phyloP scores from a whole-genome alignment of 2,888 invertebrate genomes.

The Limnephilus marmoratus region DNA sequence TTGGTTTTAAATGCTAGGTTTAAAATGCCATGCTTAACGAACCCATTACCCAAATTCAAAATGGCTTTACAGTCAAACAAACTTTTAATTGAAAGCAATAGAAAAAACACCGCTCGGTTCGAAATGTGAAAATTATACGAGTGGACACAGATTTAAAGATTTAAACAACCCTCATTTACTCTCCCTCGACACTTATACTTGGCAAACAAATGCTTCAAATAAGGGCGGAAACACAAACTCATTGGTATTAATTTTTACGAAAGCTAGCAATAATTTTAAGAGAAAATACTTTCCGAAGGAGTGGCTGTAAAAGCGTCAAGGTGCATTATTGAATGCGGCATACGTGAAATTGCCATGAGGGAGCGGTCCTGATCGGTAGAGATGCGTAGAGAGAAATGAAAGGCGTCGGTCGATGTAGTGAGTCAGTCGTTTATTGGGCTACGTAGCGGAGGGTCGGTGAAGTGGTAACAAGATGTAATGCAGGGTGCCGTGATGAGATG shows the following conservation, averaged over 20 bases:
- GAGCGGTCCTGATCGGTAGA: no score
- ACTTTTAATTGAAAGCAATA: slow-evolving; percentile 28
- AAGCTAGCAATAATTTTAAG: background rate
- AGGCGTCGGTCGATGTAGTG: no score
- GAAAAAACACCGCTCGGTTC: background rate
- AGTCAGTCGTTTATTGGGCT: no score
- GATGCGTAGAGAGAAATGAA: no score
- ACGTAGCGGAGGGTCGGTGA: no score
- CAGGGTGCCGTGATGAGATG: no score
- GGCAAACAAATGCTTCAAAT: background rate
- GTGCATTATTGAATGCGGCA: background rate
- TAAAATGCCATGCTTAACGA: background rate
- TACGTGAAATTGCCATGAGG: background rate
- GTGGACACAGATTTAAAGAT: slow-evolving; percentile 32
- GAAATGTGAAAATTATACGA: slow-evolving; percentile 14
- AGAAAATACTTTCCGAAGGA: background rate
- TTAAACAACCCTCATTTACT: slow-evolving; percentile 22
- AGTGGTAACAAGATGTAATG: no score
- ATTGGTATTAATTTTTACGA: background rate
- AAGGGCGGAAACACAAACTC: background rate
- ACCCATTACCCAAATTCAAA: slow-evolving; percentile 3
- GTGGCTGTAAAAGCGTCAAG: background rate
- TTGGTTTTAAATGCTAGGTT: background rate
- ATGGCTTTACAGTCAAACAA: slow-evolving; percentile 5
- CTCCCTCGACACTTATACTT: slow-evolving; percentile 5